These are phyloP conservation scores for Callosobruchus maculatus DNA, from an alignment of 2,888 invertebrate genomes.

Conservation along the genomic window DNA sequence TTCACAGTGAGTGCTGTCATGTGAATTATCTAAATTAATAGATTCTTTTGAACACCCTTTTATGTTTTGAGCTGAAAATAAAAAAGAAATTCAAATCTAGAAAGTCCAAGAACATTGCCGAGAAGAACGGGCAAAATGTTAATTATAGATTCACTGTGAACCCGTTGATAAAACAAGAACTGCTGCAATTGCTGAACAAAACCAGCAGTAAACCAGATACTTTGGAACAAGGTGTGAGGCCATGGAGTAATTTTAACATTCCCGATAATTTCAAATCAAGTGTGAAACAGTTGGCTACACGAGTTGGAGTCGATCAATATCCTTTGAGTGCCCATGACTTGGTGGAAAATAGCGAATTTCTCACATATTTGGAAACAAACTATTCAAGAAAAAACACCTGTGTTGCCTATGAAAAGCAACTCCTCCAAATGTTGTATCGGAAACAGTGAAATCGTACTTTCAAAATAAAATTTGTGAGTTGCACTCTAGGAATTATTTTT, in stretches of 20 bases:
- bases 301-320: neutral
- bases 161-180: conserved; percentile 23
- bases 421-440: neutral
- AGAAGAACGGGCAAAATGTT: conserved; percentile 15
- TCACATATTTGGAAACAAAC: neutral
- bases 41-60: conserved; percentile 6
- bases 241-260: conserved; percentile 21
- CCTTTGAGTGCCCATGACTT: neutral
- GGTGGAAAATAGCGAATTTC: neutral
- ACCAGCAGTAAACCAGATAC: conserved; percentile 12
- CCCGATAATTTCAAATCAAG: conserved; percentile 16
- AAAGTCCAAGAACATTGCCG: conserved; percentile 20
- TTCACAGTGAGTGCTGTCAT: too few species aligned
- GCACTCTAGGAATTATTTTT: neutral
- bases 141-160: conserved; percentile 22
- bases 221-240: conserved; percentile 9
- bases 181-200: conserved; percentile 21
- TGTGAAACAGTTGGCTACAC: neutral
- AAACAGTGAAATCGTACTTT: neutral
- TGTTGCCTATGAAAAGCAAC: neutral
- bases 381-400: neutral
- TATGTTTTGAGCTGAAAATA: conserved; percentile 9
- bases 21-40: conserved; percentile 1
- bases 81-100: conserved; percentile 18
- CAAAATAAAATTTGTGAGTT: neutral